Conservation (phyloP, 2,888 invertebrate genomes). For the Heteropelma amictum region DNA sequence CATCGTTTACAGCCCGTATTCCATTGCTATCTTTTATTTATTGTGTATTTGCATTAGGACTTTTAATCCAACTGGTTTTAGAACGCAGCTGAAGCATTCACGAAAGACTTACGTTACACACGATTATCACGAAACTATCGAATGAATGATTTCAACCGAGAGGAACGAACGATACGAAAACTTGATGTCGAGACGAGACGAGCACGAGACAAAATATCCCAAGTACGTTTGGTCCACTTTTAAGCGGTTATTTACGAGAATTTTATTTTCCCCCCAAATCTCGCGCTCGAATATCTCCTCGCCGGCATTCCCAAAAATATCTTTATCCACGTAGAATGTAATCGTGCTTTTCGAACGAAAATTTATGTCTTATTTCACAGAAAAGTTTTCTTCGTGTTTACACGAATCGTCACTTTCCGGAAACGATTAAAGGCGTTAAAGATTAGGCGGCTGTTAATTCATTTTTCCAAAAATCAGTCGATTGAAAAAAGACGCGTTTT, state of each 20-base stretch:
- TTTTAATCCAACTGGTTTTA: conserved; percentile 34
- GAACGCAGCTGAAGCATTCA: background rate
- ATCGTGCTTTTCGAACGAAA: background rate
- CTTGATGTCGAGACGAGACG: background rate
- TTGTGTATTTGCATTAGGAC: conserved; percentile 26
- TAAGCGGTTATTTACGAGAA: conserved; percentile 37
- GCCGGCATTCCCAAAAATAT: conserved; percentile 14
- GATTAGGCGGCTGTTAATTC: too few relatives aligned
- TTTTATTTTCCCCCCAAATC: conserved; percentile 6
- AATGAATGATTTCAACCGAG: too few relatives aligned
- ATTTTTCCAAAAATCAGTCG: too few relatives aligned
- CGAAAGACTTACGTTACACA: background rate
- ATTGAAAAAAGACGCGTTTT: too few relatives aligned
- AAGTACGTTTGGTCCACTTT: background rate
- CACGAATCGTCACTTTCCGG: too few relatives aligned
- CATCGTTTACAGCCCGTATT: conserved; percentile 1
- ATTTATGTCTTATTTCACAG: too few relatives aligned
- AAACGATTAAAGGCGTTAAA: too few relatives aligned
- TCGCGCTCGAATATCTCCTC: background rate
- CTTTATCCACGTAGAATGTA: conserved; percentile 16
- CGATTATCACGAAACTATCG: too few relatives aligned
- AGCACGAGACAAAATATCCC: conserved; percentile 16
- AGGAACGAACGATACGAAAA: conserved; percentile 1
- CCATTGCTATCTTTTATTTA: conserved; percentile 1
- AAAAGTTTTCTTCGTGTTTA: too few relatives aligned